phyloP scores from a whole-genome alignment of 1,140 invertebrate species.

The Marisa cornuarietis region DNA sequence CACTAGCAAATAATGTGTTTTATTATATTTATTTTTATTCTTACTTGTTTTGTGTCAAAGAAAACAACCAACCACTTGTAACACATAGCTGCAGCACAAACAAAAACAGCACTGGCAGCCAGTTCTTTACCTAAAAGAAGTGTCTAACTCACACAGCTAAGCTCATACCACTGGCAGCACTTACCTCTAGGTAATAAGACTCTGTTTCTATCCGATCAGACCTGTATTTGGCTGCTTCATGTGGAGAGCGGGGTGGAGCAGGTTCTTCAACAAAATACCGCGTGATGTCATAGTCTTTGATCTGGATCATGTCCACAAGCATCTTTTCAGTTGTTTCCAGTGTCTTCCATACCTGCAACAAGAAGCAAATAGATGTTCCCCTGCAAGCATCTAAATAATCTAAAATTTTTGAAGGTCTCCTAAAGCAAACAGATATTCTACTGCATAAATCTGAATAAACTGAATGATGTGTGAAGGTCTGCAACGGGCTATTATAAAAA shows the following conservation, averaged over 20 bases:
- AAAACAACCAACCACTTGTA: too few relatives aligned
- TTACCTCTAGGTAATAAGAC: constrained; percentile 85
- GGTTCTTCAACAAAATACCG: constrained; percentile 73
- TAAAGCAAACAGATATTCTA: constrained; percentile 2
- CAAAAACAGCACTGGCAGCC: too few relatives aligned
- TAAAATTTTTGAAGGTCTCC: background rate
- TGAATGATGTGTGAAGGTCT: background rate
- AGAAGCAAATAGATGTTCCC: constrained; percentile 6
- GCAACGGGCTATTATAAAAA: too few relatives aligned
- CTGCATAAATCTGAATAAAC: background rate
- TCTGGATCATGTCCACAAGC: constrained; percentile 83
- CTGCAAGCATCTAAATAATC: background rate
- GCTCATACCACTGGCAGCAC: constrained; percentile 38
- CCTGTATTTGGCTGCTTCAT: constrained; percentile 70
- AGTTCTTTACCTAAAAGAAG: too few relatives aligned
- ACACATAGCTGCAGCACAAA: too few relatives aligned
- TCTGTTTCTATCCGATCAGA: constrained; percentile 86
- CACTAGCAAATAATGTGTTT: too few relatives aligned
- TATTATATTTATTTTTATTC: too few relatives aligned
- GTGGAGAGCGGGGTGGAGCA: constrained; percentile 53
- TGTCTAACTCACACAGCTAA: too few relatives aligned
- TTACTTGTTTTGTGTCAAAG: too few relatives aligned
- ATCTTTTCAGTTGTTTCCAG: constrained; percentile 91
- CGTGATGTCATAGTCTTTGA: constrained; percentile 82
- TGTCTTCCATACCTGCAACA: constrained; percentile 81